These are phyloP conservation scores for Shargacucullia verbasci DNA, from an alignment of 2,888 invertebrate species.

Conservation along the genomic window DNA sequence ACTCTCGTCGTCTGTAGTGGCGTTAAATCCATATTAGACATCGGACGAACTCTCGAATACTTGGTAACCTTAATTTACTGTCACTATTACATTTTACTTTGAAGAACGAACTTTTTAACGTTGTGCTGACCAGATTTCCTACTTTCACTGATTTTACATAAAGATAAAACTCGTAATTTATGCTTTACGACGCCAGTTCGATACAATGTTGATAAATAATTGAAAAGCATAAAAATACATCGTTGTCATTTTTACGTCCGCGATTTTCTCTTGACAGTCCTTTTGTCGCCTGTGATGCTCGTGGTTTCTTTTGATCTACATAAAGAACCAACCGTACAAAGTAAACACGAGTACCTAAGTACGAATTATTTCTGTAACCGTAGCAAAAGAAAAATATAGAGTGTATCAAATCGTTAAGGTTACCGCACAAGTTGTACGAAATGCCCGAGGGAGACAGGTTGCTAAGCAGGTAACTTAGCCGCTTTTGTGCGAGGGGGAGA, in stretches of 20 bases:
- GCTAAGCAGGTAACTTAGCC: slow-evolving; percentile 28
- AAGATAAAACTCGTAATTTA: slow-evolving; percentile 13
- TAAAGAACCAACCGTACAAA: slow-evolving; percentile 23
- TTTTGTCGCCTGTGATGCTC: slow-evolving; percentile 30
- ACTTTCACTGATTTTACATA: slow-evolving; percentile 13
- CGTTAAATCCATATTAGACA: slow-evolving; percentile 98
- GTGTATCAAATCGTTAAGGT: slow-evolving; percentile 27
- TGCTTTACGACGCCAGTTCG: slow-evolving; percentile 20
- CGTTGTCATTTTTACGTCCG: slow-evolving; percentile 21
- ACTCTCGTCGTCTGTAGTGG: slow-evolving; percentile 98
- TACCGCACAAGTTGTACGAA: slow-evolving; percentile 22
- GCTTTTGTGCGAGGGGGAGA: slow-evolving; percentile 10
- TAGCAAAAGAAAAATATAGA: slow-evolving; percentile 39
- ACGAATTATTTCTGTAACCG: slow-evolving; percentile 36
- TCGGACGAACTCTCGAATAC: slow-evolving; percentile 97
- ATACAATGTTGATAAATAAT: slow-evolving; percentile 33
- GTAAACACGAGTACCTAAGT: slow-evolving; percentile 30
- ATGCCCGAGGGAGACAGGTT: slow-evolving; percentile 39
- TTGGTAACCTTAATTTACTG: slow-evolving; percentile 88
- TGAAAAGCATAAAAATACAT: slow-evolving; percentile 37
- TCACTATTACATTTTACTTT: slow-evolving; percentile 11
- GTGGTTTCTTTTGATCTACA: slow-evolving; percentile 19
- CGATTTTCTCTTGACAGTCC: slow-evolving; percentile 30
- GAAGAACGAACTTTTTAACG: slow-evolving; percentile 25
- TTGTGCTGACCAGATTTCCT: slow-evolving; percentile 20